Evolutionary conservation across 1,140 invertebrate species (phyloP).

Genomic region (Ladona fulva): DNA sequence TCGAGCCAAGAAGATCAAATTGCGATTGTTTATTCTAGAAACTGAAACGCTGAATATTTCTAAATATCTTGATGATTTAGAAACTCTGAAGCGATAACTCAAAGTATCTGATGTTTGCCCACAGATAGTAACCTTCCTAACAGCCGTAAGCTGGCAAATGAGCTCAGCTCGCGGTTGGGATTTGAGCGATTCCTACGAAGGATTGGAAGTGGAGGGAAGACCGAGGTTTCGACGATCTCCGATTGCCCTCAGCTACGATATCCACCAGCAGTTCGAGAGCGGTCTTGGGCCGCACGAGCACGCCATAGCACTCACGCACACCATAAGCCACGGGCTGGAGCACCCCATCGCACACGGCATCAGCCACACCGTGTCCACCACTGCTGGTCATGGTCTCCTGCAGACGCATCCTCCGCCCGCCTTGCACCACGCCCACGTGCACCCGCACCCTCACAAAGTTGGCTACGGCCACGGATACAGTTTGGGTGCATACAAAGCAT

Average conservation of each 20-base stretch:
- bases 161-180: too few species aligned
- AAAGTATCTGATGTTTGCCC: too few species aligned
- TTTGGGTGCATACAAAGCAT: not conserved
- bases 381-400: not conserved
- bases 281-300: not conserved
- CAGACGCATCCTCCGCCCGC: not conserved
- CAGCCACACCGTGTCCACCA: not conserved
- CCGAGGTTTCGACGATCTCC: not conserved
- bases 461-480: not conserved
- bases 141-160: too few species aligned
- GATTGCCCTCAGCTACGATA: not conserved
- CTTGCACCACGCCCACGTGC: not conserved
- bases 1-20: too few species aligned
- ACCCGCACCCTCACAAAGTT: not conserved
- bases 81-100: too few species aligned
- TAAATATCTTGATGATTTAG: too few species aligned
- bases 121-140: too few species aligned
- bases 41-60: too few species aligned
- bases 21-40: too few species aligned
- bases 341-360: not conserved
- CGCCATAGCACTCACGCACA: not conserved
- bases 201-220: too few species aligned
- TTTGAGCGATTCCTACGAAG: too few species aligned
- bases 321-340: not conserved
- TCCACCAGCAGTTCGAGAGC: not conserved